A percentile compares a stretch with the other conserved stretches of the same genome.
phyloP scores from a whole-genome alignment of 2,888 invertebrate species.

The Drosophila tanythrix region DNA sequence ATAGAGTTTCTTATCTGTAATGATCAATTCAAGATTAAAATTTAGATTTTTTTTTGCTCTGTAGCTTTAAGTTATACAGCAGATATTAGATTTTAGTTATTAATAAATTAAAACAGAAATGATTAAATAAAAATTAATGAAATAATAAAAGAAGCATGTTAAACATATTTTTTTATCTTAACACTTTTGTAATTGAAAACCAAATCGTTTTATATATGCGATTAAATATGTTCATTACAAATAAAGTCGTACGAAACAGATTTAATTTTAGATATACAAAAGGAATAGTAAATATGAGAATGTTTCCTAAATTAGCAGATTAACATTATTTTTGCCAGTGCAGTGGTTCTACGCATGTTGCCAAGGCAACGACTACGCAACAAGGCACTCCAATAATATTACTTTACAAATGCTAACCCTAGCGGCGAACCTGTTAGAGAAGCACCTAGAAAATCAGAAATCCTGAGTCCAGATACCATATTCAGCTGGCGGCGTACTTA shows the following conservation, averaged over 20 bases:
- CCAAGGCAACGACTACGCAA: constrained; percentile 6
- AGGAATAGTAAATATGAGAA: not conserved
- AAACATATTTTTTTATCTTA: not conserved
- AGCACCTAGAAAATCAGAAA: constrained; percentile 6
- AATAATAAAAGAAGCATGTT: not conserved
- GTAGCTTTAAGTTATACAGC: not conserved
- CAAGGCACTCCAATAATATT: constrained; percentile 30
- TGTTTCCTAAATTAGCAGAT: not conserved
- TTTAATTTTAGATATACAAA: not conserved
- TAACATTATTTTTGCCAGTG: constrained; percentile 17
- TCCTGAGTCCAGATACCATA: constrained; percentile 6
- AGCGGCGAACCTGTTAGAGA: constrained; percentile 16
- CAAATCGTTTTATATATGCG: not conserved
- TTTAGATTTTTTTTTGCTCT: not conserved
- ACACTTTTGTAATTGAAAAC: not conserved
- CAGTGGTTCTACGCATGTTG: constrained; percentile 4
- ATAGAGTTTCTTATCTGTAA: not conserved
- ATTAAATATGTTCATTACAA: not conserved
- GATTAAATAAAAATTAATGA: not conserved
- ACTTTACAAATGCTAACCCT: constrained; percentile 19
- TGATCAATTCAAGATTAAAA: not conserved
- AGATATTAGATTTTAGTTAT: not conserved
- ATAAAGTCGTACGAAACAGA: not conserved
- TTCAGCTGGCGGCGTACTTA: constrained; percentile 24
- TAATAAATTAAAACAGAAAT: not conserved